A percentile compares a stretch with the other conserved stretches of the same genome.
phyloP scores from a whole-genome alignment of 2,113 vertebrate species.

The Procavia capensis region DNA sequence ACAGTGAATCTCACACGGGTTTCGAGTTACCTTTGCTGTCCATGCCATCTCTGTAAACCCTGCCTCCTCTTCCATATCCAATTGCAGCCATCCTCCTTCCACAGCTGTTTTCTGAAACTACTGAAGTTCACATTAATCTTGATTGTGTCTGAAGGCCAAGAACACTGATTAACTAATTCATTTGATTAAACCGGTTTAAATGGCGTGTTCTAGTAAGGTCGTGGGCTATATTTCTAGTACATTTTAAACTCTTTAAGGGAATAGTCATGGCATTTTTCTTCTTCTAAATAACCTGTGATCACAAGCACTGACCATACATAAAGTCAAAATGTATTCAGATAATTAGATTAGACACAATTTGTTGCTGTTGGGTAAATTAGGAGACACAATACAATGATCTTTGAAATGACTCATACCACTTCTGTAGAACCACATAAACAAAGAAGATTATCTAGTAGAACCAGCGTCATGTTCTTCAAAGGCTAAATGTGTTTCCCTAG shows the following conservation, averaged over 20 bases:
- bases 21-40: neutral
- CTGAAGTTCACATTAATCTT: neutral
- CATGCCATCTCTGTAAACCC: neutral
- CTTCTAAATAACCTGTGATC: conserved; percentile 27
- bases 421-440: neutral
- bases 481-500: neutral
- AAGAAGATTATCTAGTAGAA: neutral
- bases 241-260: conserved; percentile 25
- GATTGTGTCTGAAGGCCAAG: neutral
- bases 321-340: conserved; percentile 26
- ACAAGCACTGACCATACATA: neutral
- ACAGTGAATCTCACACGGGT: neutral
- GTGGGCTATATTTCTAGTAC: neutral
- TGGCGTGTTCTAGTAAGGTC: neutral
- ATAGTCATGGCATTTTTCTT: neutral
- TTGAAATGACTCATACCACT: neutral
- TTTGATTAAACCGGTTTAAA: conserved; percentile 58
- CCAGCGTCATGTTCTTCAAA: neutral
- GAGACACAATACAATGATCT: neutral
- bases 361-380: neutral
- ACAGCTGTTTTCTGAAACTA: neutral
- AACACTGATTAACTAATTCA: neutral
- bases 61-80: neutral
- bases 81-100: neutral
- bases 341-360: neutral